Base-by-base conservation (phyloP, 2,113 vertebrate genomes). In the Semicossyphus pulcher region DNA sequence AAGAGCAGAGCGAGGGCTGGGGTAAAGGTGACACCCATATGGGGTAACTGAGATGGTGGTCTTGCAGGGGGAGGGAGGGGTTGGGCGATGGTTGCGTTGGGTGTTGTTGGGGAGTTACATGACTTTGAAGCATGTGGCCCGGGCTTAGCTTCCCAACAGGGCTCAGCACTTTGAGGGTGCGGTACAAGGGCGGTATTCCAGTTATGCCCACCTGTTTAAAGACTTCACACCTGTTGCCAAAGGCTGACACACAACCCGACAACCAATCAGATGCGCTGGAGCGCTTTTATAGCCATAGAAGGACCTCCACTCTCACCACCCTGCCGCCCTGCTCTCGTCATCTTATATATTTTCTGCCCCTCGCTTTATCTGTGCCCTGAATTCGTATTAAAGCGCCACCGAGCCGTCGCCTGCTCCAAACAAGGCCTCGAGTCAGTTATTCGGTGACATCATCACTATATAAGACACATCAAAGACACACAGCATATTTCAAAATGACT, bases 201-300 rank as follows among this genome's bases (percentile, higher is more conserved):
- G 90, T 83, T 87, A 95, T 94, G 86, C 31, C 81, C 91, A 95
- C 91, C 93, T 95, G 95, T 91, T 94, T 91, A 81, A 3, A 74
- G 49, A 76, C 90, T 69, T 88, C 49, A 83, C 94, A 95, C 94
- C 93, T 95, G 95, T 92, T 94, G 93, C 88, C 93, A 90, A 81
- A 70, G 62, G 69, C 81, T 83, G 80, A 70, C 84, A 87, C 62
- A 69, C 60, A 63, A 74, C 23, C 73, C 87, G 77, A 44, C 86
- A 86, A 57, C 93, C 92, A 94, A 95, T 93, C 80, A 47, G 59
- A 88, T 68, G 15, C n/a, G 65, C 37, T 10, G 34, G 49, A 81
- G 86, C 29, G 53, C 65, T 81, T 79, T 77, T 56, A 89, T 92
- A 78, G 80, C 94, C 95, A 93, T 93, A 95, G 86, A 95, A 87